Conservation (phyloP, 2,888 invertebrate species). For the Machimus rusticus region DNA sequence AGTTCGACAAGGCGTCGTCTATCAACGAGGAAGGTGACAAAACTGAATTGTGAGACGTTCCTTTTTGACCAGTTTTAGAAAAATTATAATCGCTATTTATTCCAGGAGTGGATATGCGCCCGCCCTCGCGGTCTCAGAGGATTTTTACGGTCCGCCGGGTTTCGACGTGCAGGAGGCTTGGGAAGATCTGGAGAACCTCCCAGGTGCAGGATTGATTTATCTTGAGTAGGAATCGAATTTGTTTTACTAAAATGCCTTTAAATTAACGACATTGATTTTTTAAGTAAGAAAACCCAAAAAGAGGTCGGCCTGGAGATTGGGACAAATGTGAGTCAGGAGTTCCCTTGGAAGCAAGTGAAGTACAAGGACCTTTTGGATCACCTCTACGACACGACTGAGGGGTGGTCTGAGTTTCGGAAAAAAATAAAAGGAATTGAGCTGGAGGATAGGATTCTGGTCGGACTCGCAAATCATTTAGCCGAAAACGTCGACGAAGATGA, state of each 20-base stretch:
- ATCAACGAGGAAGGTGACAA: neutral
- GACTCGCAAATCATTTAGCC: conserved; percentile 56
- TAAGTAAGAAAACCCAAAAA: conserved; percentile 53
- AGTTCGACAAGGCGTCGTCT: neutral
- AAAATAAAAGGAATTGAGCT: conserved; percentile 39
- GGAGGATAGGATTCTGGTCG: conserved; percentile 60
- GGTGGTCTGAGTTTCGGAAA: neutral
- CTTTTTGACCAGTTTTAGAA: neutral
- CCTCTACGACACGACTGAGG: conserved; percentile 56
- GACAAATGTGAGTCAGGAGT: conserved; percentile 73
- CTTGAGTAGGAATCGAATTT: neutral
- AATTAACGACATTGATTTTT: neutral
- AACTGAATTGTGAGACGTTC: neutral
- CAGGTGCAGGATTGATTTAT: conserved; percentile 53
- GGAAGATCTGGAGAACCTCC: conserved; percentile 53
- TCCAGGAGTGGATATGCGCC: neutral
- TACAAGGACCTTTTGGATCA: conserved; percentile 71
- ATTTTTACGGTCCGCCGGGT: conserved; percentile 50
- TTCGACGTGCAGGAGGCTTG: conserved; percentile 55
- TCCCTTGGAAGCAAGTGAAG: conserved; percentile 74
- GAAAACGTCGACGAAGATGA: conserved; percentile 59
- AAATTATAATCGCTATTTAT: neutral
- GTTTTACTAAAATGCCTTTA: neutral
- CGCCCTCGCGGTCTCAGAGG: conserved; percentile 52
- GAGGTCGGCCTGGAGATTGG: conserved; percentile 71